Evolutionary conservation across 2,888 invertebrate genomes (phyloP).

Genomic region (Bellardia pandia): DNA sequence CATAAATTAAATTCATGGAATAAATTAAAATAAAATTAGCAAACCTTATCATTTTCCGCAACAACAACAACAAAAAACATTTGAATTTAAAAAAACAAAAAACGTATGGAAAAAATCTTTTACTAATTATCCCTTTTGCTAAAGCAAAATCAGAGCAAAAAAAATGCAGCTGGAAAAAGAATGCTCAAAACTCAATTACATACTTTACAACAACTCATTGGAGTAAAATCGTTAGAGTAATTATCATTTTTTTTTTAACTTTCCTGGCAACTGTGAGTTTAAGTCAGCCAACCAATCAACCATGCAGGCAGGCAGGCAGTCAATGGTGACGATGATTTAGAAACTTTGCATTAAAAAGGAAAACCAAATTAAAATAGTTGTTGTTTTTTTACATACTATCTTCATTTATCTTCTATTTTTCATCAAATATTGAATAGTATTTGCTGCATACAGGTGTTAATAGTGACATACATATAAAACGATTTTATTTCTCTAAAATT

Average conservation of each 20-base stretch:
- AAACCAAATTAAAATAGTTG: constrained; percentile 59
- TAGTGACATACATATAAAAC: constrained; percentile 42
- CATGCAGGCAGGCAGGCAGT: not conserved
- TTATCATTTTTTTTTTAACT: constrained; percentile 32
- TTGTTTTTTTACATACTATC: constrained; percentile 1
- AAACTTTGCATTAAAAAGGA: constrained; percentile 50
- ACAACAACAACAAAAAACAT: not conserved
- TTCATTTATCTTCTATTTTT: constrained; percentile 31
- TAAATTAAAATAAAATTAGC: constrained; percentile 61
- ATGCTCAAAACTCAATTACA: constrained; percentile 56
- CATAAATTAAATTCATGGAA: constrained; percentile 52
- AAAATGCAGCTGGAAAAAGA: not conserved
- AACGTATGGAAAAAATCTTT: constrained; percentile 23
- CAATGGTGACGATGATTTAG: constrained; percentile 45
- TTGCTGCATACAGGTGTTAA: constrained; percentile 61
- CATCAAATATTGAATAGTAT: constrained; percentile 49
- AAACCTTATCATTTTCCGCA: constrained; percentile 21
- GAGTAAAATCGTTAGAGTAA: constrained; percentile 53
- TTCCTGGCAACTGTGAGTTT: not conserved
- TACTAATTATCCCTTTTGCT: constrained; percentile 38
- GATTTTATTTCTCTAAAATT: not conserved
- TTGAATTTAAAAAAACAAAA: not conserved
- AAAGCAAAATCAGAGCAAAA: not conserved
- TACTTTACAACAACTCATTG: constrained; percentile 55
- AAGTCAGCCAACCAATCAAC: not conserved